Percentiles rank a stretch among this genome's conserved stretches.
These are phyloP conservation scores for Agrochola lota DNA, from an alignment of 2,888 invertebrate species.

Conservation along the genomic window DNA sequence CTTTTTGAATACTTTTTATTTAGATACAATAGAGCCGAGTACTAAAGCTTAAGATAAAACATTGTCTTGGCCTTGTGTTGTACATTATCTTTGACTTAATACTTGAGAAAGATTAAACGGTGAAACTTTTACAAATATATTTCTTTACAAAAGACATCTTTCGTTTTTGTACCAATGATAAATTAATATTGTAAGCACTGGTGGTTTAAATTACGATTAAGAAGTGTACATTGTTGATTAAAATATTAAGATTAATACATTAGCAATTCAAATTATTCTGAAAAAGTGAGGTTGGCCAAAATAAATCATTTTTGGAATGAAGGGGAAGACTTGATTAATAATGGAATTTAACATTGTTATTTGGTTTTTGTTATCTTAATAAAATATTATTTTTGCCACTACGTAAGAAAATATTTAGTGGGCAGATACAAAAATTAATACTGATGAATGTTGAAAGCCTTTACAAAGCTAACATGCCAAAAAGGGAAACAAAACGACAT, in stretches of 20 bases:
- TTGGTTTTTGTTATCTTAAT: slow-evolving; percentile 4
- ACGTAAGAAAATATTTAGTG: not conserved
- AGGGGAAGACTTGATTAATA: slow-evolving; percentile 42
- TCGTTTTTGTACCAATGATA: not conserved
- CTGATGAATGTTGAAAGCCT: not conserved
- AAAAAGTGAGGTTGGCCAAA: slow-evolving; percentile 42
- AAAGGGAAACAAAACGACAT: slow-evolving; percentile 17
- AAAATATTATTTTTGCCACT: not conserved
- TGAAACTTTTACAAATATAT: not conserved
- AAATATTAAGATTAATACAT: slow-evolving; percentile 50
- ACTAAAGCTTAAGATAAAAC: not conserved
- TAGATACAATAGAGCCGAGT: not conserved
- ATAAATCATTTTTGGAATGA: slow-evolving; percentile 47
- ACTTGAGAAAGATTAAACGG: not conserved
- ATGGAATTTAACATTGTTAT: slow-evolving; percentile 45
- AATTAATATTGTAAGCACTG: slow-evolving; percentile 23
- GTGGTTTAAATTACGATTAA: slow-evolving; percentile 37
- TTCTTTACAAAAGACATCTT: not conserved
- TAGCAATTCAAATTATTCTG: slow-evolving; percentile 52
- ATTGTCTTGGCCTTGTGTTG: not conserved
- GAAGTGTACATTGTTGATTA: slow-evolving; percentile 45
- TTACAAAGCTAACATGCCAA: not conserved
- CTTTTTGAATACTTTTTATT: not conserved
- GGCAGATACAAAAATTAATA: not conserved
- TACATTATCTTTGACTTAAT: not conserved